phyloP scores from a whole-genome alignment of 2,797 vertebrate species.

The Philypnodon macrostomus region DNA sequence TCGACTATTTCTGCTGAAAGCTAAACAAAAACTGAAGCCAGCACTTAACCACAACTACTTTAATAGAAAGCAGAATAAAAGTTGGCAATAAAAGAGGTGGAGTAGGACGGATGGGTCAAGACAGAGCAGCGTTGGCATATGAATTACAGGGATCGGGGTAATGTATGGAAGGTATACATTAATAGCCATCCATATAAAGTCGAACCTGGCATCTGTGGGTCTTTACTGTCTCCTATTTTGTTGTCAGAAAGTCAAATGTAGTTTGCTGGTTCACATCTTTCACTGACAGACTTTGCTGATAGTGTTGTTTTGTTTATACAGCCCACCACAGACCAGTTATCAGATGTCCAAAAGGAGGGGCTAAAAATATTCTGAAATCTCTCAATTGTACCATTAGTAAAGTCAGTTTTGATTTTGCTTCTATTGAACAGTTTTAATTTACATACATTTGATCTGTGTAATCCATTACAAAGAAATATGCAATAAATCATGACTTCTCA shows the following conservation, averaged over 20 bases:
- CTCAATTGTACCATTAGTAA: too few relatives aligned
- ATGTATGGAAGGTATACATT: neutral
- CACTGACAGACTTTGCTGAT: conserved; percentile 1
- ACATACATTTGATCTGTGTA: too few relatives aligned
- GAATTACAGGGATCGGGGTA: conserved; percentile 4
- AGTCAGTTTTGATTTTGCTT: too few relatives aligned
- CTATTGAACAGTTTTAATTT: too few relatives aligned
- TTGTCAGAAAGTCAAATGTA: neutral
- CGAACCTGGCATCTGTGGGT: conserved; percentile 4
- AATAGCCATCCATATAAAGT: neutral
- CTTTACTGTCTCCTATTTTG: conserved; percentile 1
- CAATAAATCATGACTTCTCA: neutral
- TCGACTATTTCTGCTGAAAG: conserved; percentile 46
- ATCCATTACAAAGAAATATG: too few relatives aligned
- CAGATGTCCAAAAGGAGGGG: too few relatives aligned
- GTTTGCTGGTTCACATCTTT: conserved; percentile 3
- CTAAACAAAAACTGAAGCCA: conserved; percentile 25
- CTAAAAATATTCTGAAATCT: too few relatives aligned
- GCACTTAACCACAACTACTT: conserved; percentile 49
- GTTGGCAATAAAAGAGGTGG: conserved; percentile 5
- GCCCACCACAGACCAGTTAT: conserved; percentile 1
- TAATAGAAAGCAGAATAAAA: conserved; percentile 53
- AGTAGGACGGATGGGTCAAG: neutral
- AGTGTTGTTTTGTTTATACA: conserved; percentile 6
- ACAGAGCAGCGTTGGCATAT: conserved; percentile 4